A percentile compares a stretch with the other conserved stretches of the same genome.
These are phyloP conservation scores for Ailurus styani DNA, from an alignment of 2,113 vertebrate genomes.

Conservation along the genomic window DNA sequence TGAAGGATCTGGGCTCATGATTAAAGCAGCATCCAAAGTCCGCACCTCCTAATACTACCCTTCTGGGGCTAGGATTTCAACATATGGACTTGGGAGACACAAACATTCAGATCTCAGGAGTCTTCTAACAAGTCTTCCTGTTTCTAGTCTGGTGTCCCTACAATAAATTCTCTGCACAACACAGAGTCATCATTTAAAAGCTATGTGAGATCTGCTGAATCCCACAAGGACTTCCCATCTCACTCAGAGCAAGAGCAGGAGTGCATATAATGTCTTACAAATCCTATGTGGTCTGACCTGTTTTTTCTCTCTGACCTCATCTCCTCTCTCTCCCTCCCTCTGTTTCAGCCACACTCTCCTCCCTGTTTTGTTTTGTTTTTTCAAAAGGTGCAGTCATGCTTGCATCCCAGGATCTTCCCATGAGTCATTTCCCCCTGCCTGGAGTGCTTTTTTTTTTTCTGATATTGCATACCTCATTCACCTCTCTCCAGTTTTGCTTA, in stretches of 20 bases:
- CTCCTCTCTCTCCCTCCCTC: not conserved
- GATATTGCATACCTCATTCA: not conserved
- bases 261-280: not conserved
- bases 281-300: not conserved
- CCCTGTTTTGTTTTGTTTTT: not conserved
- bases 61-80: not conserved
- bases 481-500: not conserved
- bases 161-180: not conserved
- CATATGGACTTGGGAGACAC: not conserved
- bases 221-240: not conserved
- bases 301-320: not conserved
- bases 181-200: not conserved
- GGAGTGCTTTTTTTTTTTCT: not conserved
- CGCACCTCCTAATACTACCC: not conserved
- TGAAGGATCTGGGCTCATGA: not conserved
- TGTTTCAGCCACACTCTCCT: not conserved
- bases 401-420: no score
- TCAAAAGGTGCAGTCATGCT: not conserved
- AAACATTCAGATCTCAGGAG: not conserved
- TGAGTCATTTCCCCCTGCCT: not conserved
- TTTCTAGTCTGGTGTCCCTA: not conserved
- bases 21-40: not conserved
- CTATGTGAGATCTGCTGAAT: not conserved
- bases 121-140: not conserved
- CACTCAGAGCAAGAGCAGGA: not conserved